These are phyloP conservation scores for human (Homo sapiens) DNA, from an alignment of 2,113 vertebrate genomes.

Conservation along the genomic window GRCh38 chr14:97256501-97257000, in stretches of 20 bases:
- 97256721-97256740: neutral
- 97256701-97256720: neutral
- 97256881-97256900: rapidly evolving
- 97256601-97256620: neutral
- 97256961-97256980: neutral
- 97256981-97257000: neutral
- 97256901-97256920: rapidly evolving
- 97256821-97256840: neutral
- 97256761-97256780: neutral
- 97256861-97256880: neutral
- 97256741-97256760: rapidly evolving
- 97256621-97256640: rapidly evolving
- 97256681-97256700: neutral
- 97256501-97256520: neutral
- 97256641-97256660: rapidly evolving
- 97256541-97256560: rapidly evolving
- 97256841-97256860: neutral
- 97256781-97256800: no score
- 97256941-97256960: neutral
- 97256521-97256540: rapidly evolving
- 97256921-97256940: rapidly evolving
- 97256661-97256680: neutral
- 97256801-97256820: rapidly evolving
- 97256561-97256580: neutral
- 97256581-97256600: neutral